Base-by-base conservation (phyloP, 2,888 invertebrate genomes). In the Dasysyrphus tricinctus region DNA sequence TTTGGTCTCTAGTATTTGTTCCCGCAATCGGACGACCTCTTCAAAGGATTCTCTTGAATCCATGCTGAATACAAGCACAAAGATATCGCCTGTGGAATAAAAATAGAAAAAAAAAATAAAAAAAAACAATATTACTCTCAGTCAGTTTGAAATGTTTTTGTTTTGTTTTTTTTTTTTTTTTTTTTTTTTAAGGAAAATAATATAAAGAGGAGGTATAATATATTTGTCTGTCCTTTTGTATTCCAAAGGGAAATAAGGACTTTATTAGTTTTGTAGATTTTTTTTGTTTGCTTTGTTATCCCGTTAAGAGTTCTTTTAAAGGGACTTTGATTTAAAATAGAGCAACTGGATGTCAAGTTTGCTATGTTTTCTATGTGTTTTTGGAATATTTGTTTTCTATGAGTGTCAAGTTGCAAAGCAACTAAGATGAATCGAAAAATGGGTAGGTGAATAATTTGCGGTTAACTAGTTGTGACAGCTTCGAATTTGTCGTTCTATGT, bases 1-100 rank as follows among this genome's bases (percentile, higher is more conserved):
- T 92, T 97, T 96, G n/a, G 96, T 96, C 93, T 97, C 96, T 89
- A 97, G 93, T 91, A 97, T 96, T 93, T 97, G 96, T 90, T 97
- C 96, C 59, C 96, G 93, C 80, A 97, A 93, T 65, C 96, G 94
- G 88, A 96, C 95, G 69, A 96, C 97, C 92, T 97, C 97, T 90
- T 97, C 96, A 91, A 96, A 97, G 0, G 97, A 96, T 91, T 96
- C 96, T 42, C 96, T 94, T 89, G 96, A 96, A 91, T 97, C 97
- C 96, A 97, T 96, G 90, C 96, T 95, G 93, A 97, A 97, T 32
- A 97, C 97, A 88, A 97, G 93, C 84, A 97, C 95, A 93, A 97
- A 97, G 32, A 96, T 92, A 90, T 96, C 96, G 89, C 97, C 97
- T 96, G 88, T 34, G 88, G 88, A 42, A 11, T 29, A 61, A 39